Evolutionary conservation across 2,113 vertebrate species (phyloP), one percentile per base, ranked within the genome.

Genomic region (Ifrita kowaldi): DNA sequence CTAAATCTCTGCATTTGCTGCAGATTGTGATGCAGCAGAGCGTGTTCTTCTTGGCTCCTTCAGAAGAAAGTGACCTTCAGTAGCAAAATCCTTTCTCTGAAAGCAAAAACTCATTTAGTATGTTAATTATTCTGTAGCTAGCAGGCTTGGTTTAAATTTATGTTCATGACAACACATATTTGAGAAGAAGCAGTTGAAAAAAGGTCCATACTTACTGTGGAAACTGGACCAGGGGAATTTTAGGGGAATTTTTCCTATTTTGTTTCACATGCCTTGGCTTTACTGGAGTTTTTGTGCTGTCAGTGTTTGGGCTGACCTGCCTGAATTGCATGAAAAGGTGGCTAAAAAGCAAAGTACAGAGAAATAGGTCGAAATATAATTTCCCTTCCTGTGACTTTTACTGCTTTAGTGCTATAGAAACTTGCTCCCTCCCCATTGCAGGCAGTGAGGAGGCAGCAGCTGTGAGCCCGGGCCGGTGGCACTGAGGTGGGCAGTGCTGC

Each of bases 91-190:
- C 53, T 95, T 90, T 92, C 60, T 97, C 81, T 96, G 91, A 87
- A 97, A 96, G 96, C 73, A 96, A 90, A 97, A 93, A 19, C 46
- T 9, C 68, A 94, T 95, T 93, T 90, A 62, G 91, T 95, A 97
- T 96, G 93, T 94, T 97, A 97, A 97, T 98, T 96, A 96, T 95
- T 97, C 96, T 91, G 81, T 81, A 95, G 47, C 22, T 39, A 96
- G 75, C 27, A 62, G 84, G 76, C 84, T 93, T 82, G 6, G 10
- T 27, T 96, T 97, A 65, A 49, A 92, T 98, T 97, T 97, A 82
- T 82, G 60, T 68, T 91, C 67, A 81, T 84, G 53, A 86, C 74
- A 86, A 44, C 78, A 94, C 46, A 20, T 94, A 84, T 93, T 84
- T 84, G 85, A 95, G 88, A 82, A 96, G 75, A 92, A 65, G 76